Evolutionary conservation across 2,113 vertebrate genomes (phyloP).

Genomic region (Propithecus coquereli): DNA sequence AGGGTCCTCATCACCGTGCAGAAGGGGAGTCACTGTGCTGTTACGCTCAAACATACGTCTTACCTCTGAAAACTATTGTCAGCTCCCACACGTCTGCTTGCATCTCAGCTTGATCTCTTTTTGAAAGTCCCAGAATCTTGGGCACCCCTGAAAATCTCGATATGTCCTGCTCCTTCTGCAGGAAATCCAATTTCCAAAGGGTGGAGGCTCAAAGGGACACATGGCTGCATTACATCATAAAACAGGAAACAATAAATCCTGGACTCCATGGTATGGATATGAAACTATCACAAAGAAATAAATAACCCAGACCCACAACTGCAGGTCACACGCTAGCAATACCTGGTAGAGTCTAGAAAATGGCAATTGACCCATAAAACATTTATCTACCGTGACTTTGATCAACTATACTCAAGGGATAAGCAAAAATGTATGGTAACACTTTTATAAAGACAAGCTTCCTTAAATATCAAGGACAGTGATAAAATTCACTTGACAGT

Average conservation of each 20-base stretch:
- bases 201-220: background rate
- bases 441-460: background rate
- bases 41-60: background rate
- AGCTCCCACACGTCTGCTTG: background rate
- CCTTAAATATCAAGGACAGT: background rate
- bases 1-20: background rate
- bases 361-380: conserved; percentile 47
- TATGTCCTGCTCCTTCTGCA: background rate
- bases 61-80: background rate
- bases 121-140: background rate
- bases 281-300: conserved; percentile 54
- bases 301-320: conserved; percentile 15
- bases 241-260: conserved; percentile 75
- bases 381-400: conserved; percentile 43
- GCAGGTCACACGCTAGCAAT: background rate
- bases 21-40: background rate
- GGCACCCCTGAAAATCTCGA: background rate
- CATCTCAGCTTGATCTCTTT: background rate
- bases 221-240: background rate
- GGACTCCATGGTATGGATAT: conserved; percentile 11
- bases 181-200: background rate
- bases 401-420: conserved; percentile 35
- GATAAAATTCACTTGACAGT: background rate
- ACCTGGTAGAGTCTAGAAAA: conserved; percentile 35
- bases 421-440: conserved; percentile 20